Evolutionary conservation across 1,140 invertebrate genomes (phyloP).

Genomic region (Bradynema listronoti): DNA sequence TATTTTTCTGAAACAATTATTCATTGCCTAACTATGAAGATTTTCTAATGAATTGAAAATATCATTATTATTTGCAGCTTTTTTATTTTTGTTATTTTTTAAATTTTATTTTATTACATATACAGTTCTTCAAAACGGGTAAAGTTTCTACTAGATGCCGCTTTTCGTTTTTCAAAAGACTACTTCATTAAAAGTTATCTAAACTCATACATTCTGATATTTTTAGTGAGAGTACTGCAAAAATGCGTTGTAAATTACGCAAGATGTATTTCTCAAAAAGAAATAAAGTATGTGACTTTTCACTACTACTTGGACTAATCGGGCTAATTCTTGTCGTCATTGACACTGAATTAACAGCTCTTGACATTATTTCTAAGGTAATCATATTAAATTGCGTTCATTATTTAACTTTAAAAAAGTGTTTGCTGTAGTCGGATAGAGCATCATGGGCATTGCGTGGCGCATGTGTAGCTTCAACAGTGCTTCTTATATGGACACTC

Average conservation of each 20-base stretch:
- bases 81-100: no score
- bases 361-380: conserved; percentile 36
- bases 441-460: conserved; percentile 42
- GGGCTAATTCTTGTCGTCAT: conserved; percentile 53
- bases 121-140: no score
- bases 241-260: conserved; percentile 54
- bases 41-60: no score
- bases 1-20: no score
- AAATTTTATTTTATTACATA: no score
- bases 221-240: conserved; percentile 55
- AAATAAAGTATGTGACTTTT: conserved; percentile 56
- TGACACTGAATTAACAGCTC: conserved; percentile 50
- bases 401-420: conserved; percentile 15
- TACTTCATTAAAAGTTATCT: no score
- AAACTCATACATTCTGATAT: no score
- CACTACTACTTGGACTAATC: conserved; percentile 46
- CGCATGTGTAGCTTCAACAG: conserved; percentile 45
- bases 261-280: conserved; percentile 38
- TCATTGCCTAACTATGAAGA: no score
- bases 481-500: conserved; percentile 43
- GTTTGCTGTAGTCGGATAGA: conserved; percentile 20
- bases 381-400: no score
- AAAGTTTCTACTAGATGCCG: no score
- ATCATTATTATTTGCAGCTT: no score
- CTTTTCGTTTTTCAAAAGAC: no score